phyloP scores from a whole-genome alignment of 2,113 vertebrate genomes.

The Muntiacus muntjak region DNA sequence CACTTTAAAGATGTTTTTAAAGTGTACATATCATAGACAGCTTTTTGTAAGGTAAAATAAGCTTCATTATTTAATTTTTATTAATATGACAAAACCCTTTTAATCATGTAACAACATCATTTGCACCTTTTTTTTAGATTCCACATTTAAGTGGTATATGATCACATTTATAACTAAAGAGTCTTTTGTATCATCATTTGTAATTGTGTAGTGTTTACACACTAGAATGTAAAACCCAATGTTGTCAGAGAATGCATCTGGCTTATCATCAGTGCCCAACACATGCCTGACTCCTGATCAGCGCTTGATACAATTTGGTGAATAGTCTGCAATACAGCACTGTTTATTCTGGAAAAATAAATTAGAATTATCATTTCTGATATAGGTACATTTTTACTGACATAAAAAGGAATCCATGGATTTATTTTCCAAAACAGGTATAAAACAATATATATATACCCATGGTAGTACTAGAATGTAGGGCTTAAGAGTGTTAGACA shows the following conservation, averaged over 20 bases:
- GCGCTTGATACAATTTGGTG: neutral
- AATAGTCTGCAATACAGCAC: neutral
- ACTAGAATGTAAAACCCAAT: neutral
- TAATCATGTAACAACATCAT: neutral
- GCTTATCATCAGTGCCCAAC: neutral
- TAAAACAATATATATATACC: neutral
- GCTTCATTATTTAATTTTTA: neutral
- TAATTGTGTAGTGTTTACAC: neutral
- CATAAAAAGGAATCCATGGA: neutral
- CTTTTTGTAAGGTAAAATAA: neutral
- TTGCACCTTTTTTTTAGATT: neutral
- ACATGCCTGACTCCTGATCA: neutral
- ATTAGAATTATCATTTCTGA: neutral
- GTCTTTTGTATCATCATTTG: neutral
- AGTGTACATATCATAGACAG: neutral
- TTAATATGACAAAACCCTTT: neutral
- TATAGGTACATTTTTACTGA: neutral
- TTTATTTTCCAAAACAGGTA: slow-evolving; percentile 3
- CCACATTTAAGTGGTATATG: neutral
- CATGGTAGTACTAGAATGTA: neutral
- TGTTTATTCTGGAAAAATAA: neutral
- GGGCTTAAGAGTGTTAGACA: neutral
- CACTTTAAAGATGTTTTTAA: neutral
- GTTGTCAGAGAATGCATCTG: neutral
- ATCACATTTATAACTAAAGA: neutral